A percentile compares a stretch with the other conserved stretches of the same genome.
phyloP scores from a whole-genome alignment of 2,113 vertebrate species.

The Cyphomyrus plagiostoma region DNA sequence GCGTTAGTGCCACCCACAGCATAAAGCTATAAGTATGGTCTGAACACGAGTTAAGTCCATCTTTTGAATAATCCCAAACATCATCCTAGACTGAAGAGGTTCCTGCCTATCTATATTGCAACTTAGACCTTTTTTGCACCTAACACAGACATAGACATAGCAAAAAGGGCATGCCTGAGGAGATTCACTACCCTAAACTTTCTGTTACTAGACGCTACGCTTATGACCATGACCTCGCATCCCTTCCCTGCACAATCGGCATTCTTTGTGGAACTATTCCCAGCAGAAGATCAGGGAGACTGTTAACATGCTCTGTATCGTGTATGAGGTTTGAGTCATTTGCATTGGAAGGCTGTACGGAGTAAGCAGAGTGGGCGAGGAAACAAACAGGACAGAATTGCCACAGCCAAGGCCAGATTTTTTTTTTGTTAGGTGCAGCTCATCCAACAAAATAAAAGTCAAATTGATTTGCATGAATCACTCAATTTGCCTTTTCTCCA shows the following conservation, averaged over 20 bases:
- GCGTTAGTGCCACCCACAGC: not conserved
- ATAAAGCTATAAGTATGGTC: not conserved
- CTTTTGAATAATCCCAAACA: not conserved
- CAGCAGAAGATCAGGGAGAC: not conserved
- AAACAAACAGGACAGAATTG: not conserved
- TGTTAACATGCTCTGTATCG: not conserved
- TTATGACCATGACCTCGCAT: not conserved
- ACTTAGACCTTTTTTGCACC: not conserved
- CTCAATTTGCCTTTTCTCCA: not conserved
- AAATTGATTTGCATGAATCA: conserved; percentile 5
- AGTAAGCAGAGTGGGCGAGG: not conserved
- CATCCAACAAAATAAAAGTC: not conserved
- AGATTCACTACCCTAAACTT: not conserved
- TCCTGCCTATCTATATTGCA: not conserved
- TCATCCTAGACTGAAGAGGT: not conserved
- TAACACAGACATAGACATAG: not conserved
- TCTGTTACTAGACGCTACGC: not conserved
- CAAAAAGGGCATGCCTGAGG: not conserved
- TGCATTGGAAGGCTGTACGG: not conserved
- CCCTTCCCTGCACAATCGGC: not conserved
- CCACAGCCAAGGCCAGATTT: not conserved
- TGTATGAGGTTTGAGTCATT: not conserved
- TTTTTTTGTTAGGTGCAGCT: not conserved
- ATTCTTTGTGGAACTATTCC: not conserved
- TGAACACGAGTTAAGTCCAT: not conserved